Evolutionary conservation across 2,888 invertebrate genomes (phyloP).

Genomic region (Bombylius major): DNA sequence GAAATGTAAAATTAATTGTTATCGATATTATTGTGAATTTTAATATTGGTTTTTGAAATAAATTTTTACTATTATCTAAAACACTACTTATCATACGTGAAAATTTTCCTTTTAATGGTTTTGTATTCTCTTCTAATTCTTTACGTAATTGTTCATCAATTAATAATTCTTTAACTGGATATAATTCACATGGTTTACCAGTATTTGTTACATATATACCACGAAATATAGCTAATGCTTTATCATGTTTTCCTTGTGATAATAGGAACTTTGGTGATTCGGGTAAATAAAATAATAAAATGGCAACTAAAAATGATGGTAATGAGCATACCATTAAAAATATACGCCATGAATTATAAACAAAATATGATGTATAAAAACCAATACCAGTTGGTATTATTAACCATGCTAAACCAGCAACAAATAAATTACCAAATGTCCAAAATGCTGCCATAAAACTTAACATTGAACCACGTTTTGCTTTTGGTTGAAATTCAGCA

Average conservation of each 20-base stretch:
- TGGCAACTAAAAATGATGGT: conserved; percentile 78
- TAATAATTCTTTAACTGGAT: conserved; percentile 60
- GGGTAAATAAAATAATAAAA: conserved; percentile 67
- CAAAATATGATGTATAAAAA: conserved; percentile 51
- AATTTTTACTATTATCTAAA: conserved; percentile 64
- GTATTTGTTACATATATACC: conserved; percentile 73
- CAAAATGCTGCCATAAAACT: conserved; percentile 92
- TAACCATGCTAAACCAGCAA: conserved; percentile 71
- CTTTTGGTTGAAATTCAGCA: conserved; percentile 86
- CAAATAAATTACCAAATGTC: conserved; percentile 86
- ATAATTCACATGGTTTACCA: conserved; percentile 57
- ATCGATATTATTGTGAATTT: conserved; percentile 75
- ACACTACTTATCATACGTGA: conserved; percentile 63
- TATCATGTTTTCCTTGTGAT: conserved; percentile 62
- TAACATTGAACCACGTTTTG: conserved; percentile 81
- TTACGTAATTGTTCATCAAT: conserved; percentile 43
- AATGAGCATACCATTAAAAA: conserved; percentile 78
- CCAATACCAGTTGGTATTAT: conserved; percentile 62
- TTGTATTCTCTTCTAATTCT: conserved; percentile 32
- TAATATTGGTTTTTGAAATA: conserved; percentile 68
- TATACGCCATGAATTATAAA: conserved; percentile 85
- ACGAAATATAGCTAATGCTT: conserved; percentile 68
- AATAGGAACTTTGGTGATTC: conserved; percentile 86
- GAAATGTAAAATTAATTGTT: conserved; percentile 83
- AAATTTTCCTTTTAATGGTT: conserved; percentile 51